Evolutionary conservation across 2,113 vertebrate species (phyloP), one percentile per base, ranked within the genome.

Genomic region (Peromyscus maniculatus): DNA sequence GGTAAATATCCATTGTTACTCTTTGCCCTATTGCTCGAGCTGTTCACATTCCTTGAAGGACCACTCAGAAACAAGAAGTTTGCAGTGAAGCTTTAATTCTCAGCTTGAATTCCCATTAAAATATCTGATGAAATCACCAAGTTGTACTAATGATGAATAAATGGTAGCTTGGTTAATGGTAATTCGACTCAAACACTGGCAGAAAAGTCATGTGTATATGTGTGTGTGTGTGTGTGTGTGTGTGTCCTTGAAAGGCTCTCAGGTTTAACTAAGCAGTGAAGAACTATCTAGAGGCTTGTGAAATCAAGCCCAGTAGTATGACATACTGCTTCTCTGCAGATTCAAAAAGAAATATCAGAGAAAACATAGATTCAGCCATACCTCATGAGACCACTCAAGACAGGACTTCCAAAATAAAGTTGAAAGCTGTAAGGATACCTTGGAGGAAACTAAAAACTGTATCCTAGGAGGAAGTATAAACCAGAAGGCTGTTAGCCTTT

Each of bases 281-380:
- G 16, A 80, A 77, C 43, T 91, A 49, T 6, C 72, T 3, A 57
- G 88, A 89, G 78, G 9, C 26, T 75, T 86, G 59, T 9, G 39
- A 80, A 96, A 46, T 89, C 62, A 5, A 96, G 24, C 13, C 59
- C 72, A 31, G 26, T 71, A 22, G 3, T 80, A 13, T 75, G 46
- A 96, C 16, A 22, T 39, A 7, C 19, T 93, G 52, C 57, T 82
- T 49, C 28, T 46, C 88, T 66, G 36, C 13, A 95, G 59, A 82
- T 86, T 89, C n/a, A 36, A 95, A 82, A 82, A 64, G 26, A 92
- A 87, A 96, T 82, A 31, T 17, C 55, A 89, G 17, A 75, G 49
- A 75, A 3, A 12, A 67, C 79, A 89, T 57, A 69, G 39, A 69
- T 71, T 55, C 21, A 15, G 33, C 33, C 6, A 7, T 55, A 55